Evolutionary conservation across 2,113 vertebrate species (phyloP), one percentile per base, ranked within the genome.

Genomic region (Chaetura pelagica): DNA sequence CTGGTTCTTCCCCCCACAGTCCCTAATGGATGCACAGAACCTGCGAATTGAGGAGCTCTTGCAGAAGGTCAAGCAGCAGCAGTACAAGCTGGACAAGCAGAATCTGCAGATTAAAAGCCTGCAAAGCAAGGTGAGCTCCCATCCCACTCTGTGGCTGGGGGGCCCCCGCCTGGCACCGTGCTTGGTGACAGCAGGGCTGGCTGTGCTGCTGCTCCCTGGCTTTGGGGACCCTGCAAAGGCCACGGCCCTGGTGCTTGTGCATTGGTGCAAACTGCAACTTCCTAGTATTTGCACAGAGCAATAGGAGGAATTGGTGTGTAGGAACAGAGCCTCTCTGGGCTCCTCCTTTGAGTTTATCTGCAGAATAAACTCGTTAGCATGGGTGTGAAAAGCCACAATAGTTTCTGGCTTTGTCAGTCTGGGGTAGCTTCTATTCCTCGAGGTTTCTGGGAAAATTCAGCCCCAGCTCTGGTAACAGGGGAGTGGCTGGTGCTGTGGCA

Each of bases 51-150:
- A 99, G 66, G 99, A 99, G 20, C 98, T 99, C 42, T 92, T 99
- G 93, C 99, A 98, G 87, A 98, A 98, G 84, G 98, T 99, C 85
- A 97, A 98, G 72, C 98, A 99, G 75, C 99, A 99, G 74, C 99
- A 99, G 85, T 98, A 98, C 77, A 98, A 99, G 90, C 98, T 99
- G 52, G 99, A 99, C 93, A 99, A 99, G 89, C 99, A 99, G 93
- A 99, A 98, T 23, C 74, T 99, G 89, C 98, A 98, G 90, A 99
- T 99, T 63, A 98, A 99, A 92, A 98, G 97, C 19, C 96, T 99
- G 52, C 99, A 98, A 82, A 98, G 92, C 93, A 98, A 98, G 97
- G 98, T 98, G 84, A 87, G 96, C 24, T 27, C 48, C 52, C 1
- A 1, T 29, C 63, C 46, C 7, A 5, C 79, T 44, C 46, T 18